A percentile compares a stretch with the other conserved stretches of the same genome.
Conservation (phyloP, 2,113 vertebrate genomes). For the Channa maculata region DNA sequence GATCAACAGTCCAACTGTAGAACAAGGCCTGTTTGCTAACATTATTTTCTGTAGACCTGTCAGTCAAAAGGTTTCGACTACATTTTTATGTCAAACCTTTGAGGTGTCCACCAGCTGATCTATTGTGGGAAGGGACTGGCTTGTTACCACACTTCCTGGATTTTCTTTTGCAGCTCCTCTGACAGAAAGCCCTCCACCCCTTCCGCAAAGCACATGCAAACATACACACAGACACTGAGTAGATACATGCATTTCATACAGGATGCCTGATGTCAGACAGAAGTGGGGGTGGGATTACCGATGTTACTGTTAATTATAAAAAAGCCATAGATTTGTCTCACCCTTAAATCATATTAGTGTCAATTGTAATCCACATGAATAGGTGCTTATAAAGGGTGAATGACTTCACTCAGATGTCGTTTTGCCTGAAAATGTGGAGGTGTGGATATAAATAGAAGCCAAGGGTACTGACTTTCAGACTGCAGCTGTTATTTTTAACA, state of each 20-base stretch:
- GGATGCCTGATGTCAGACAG: constrained; percentile 44
- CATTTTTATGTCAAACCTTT: constrained; percentile 30
- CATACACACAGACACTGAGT: constrained; percentile 14
- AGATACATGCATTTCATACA: constrained; percentile 59
- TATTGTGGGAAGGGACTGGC: constrained; percentile 48
- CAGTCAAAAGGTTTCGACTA: constrained; percentile 13
- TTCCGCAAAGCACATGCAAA: neutral
- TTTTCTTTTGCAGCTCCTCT: constrained; percentile 43
- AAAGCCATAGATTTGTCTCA: constrained; percentile 48
- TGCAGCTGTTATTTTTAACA: too few species aligned
- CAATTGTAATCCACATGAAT: constrained; percentile 47
- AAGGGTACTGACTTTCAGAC: too few species aligned
- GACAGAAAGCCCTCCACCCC: neutral
- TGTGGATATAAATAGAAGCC: neutral
- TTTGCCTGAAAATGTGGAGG: neutral
- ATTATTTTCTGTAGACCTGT: neutral
- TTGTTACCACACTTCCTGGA: constrained; percentile 50
- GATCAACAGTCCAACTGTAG: neutral
- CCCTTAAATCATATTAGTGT: constrained; percentile 38
- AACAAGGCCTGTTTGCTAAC: constrained; percentile 3
- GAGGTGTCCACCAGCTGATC: constrained; percentile 24
- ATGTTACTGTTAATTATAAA: constrained; percentile 44
- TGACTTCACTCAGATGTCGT: constrained; percentile 1
- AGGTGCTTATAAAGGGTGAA: constrained; percentile 29
- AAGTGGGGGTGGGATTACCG: constrained; percentile 36